Evolutionary conservation across 35 echinoderm and acorn worm species (phyloP), one percentile per base, ranked within the genome.

Genomic region (Apostichopus californicus): DNA sequence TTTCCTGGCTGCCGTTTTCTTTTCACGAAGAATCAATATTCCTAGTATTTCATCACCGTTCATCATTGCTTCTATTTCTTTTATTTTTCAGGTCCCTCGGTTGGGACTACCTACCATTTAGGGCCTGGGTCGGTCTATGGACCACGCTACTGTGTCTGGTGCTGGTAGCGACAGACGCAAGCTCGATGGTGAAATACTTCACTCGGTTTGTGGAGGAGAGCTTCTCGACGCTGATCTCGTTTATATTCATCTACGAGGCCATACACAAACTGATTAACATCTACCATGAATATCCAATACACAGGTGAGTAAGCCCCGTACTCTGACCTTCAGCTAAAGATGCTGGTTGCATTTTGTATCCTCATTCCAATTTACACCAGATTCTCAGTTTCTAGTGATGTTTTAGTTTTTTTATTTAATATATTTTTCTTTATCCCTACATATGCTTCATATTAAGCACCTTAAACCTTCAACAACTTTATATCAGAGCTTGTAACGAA

Each of bases 161-260:
- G 22, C 59, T 98, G 77, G 96, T 98, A 5, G 94, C 94, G 9
- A 95, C 94, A 24, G 96, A 98, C 25, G 92, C 94, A 55, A 98
- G 96, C 66, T 77, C 96, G 1, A 88, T 98, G 85, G 96, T 98
- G 10, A 95, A 95, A 79, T 98, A 98, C 90, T 98, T 98, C 92
- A 98, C 96, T 78, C 94, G 96, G 20, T 98, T 98, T 90, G 94
- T 92, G 14, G 96, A 98, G 72, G 96, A 98, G 78, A 98, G 96
- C 88, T 98, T 98, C 90, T 98, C 96, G 0, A 94, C 92, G 54
- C 96, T 98, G 3, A 98, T 98, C 59, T 98, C 96, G 5, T 93
- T 94, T 70, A 95, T 95, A 92, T 98, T 98, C 77, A 98, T 98
- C 88, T 98, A 94, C 22, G 96, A 98, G 54, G 78, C 96, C 26